Evolutionary conservation across 2,113 vertebrate genomes (phyloP), one percentile per base, ranked within the genome.

Genomic region (Capreolus pygargus): DNA sequence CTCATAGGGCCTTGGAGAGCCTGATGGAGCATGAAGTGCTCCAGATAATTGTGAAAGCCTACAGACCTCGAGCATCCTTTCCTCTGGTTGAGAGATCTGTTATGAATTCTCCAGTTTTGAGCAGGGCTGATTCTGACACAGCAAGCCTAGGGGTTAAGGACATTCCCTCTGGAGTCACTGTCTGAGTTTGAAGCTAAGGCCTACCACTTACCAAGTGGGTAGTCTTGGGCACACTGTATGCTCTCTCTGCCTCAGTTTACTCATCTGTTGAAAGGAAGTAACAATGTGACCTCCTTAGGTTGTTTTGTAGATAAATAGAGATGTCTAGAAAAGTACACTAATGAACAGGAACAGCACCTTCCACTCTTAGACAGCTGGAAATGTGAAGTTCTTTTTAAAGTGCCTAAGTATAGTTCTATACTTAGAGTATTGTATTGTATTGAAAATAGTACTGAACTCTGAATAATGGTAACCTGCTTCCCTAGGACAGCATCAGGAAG

Each of bases 221-320:
- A 50, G 28, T 84, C 14, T 83, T 58, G 36, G 27, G 16, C 39
- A 84, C 94, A 85, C 79, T 19, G 64, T 58, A 28, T 28, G 30
- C 43, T 30, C 12, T 86, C 7, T 91, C 67, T 89, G 16, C 81
- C 67, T 96, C 57, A 47, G 39, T 83, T 91, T 95, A 55, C 19
- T 91, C 33, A 84, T 88, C 25, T 93, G 30, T 86, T 89, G 67
- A 90, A 52, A 57, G 30, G 30, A 70, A 43, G 39, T 79, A 86
- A 55, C 60, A 60, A 45, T 21, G 50, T 82, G 61, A 79, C 17
- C 30, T 58, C 36, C 14, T 85, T 87, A 76, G 74, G 36, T 92
- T 95, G 50, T 92, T 93, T 89, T 60, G n/a, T 76, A 57, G 61
- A 57, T 70, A 47, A 54, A 96, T 84, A 95, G 36, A 87, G 30